phyloP scores from a whole-genome alignment of 2,888 invertebrate species.

The Diaphora mendica region DNA sequence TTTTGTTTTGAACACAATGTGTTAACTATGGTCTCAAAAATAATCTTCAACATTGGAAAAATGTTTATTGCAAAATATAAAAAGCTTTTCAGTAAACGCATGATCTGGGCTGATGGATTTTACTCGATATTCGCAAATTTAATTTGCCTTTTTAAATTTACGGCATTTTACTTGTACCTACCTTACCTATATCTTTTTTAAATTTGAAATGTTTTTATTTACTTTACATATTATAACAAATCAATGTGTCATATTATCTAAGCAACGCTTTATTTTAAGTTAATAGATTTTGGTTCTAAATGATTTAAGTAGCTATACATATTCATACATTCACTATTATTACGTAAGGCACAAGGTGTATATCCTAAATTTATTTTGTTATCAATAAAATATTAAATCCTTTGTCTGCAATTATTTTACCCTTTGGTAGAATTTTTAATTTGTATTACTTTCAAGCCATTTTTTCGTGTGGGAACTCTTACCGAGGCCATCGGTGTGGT shows the following conservation, averaged over 20 bases:
- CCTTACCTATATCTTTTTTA: background rate
- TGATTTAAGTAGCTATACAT: conserved; percentile 24
- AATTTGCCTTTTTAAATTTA: background rate
- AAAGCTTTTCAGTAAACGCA: background rate
- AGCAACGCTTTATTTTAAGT: conserved; percentile 42
- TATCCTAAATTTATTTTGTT: conserved; percentile 50
- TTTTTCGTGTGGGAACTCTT: too few species aligned
- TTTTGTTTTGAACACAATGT: background rate
- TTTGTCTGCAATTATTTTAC: conserved; percentile 20
- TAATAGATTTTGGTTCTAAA: conserved; percentile 40
- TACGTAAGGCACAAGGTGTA: conserved; percentile 37
- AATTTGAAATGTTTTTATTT: background rate
- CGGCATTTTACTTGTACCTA: too few species aligned
- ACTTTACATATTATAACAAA: conserved; percentile 18
- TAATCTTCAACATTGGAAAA: background rate
- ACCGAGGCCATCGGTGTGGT: too few species aligned
- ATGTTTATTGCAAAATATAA: background rate
- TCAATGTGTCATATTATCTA: conserved; percentile 45
- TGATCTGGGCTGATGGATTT: background rate
- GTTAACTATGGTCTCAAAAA: background rate
- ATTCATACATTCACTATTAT: conserved; percentile 22
- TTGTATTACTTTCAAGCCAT: background rate
- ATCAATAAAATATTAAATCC: conserved; percentile 49
- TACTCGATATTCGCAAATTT: background rate
- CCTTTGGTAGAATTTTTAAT: background rate